phyloP scores from a whole-genome alignment of 2,113 vertebrate genomes.

The Sorex fumeus region DNA sequence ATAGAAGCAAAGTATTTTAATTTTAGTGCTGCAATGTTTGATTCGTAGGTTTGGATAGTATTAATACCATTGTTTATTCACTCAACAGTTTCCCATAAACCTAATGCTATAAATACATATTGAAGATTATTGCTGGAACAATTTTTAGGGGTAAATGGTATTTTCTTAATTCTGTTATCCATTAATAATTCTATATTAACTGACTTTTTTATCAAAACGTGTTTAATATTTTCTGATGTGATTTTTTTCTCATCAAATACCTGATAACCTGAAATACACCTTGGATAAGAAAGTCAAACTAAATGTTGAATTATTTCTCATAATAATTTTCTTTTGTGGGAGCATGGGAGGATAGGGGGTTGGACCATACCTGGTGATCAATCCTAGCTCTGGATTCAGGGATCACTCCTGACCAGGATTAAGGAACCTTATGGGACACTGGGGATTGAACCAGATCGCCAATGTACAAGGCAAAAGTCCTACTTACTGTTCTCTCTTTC shows the following conservation, averaged over 20 bases:
- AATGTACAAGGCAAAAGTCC: too few species aligned
- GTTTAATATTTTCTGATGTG: too few species aligned
- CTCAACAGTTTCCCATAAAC: not conserved
- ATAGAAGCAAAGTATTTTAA: too few species aligned
- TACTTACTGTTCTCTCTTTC: too few species aligned
- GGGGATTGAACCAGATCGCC: too few species aligned
- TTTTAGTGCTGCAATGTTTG: too few species aligned
- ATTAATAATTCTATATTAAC: conserved; percentile 17
- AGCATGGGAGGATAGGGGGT: too few species aligned
- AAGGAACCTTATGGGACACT: too few species aligned
- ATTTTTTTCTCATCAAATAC: not conserved
- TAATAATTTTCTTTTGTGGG: too few species aligned
- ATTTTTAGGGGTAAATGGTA: not conserved
- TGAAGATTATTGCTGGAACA: not conserved
- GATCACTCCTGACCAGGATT: too few species aligned
- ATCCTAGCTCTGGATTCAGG: too few species aligned
- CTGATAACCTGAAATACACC: not conserved
- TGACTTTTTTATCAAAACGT: conserved; percentile 11
- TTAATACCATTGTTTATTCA: not conserved
- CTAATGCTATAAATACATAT: not conserved
- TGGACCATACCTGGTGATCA: too few species aligned
- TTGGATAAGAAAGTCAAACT: not conserved
- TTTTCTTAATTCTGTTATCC: conserved; percentile 3
- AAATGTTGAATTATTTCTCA: conserved; percentile 11
- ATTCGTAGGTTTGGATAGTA: not conserved